These are phyloP conservation scores for Octodonta nipae DNA, from an alignment of 2,888 invertebrate species.

Conservation along the genomic window DNA sequence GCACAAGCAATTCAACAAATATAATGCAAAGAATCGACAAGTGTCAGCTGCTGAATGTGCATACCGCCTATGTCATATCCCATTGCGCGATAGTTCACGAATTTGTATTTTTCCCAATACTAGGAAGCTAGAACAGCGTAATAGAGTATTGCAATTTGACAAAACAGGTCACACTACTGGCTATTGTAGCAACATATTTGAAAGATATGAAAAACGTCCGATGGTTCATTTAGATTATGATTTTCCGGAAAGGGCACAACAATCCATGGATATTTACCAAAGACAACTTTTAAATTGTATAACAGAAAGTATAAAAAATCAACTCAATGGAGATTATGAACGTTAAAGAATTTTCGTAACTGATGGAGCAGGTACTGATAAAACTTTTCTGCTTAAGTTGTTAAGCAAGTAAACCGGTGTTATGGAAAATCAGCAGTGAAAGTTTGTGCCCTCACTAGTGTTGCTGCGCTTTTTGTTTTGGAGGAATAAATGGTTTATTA, in stretches of 20 bases:
- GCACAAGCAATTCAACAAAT: slow-evolving; percentile 16
- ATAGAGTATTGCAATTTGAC: slow-evolving; percentile 4
- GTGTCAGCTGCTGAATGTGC: slow-evolving; percentile 22
- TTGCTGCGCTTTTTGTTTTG: slow-evolving; percentile 2
- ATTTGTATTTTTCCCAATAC: slow-evolving; percentile 3
- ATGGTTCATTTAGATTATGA: slow-evolving; percentile 1
- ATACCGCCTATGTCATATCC: slow-evolving; percentile 16
- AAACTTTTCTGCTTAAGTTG: slow-evolving; percentile 2
- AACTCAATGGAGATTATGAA: not conserved
- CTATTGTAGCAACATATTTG: slow-evolving; percentile 4
- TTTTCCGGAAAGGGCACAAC: not conserved
- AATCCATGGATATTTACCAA: slow-evolving; percentile 4
- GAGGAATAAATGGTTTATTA: slow-evolving; percentile 3
- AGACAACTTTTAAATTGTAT: slow-evolving; percentile 3
- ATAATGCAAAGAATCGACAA: slow-evolving; percentile 17
- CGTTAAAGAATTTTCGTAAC: slow-evolving; percentile 3
- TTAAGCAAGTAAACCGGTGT: slow-evolving; percentile 5
- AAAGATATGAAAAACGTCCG: slow-evolving; percentile 5
- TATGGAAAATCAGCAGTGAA: slow-evolving; percentile 4
- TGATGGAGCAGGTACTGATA: slow-evolving; percentile 1
- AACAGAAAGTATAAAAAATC: slow-evolving; percentile 5
- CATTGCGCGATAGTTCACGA: slow-evolving; percentile 3
- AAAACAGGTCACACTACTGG: slow-evolving; percentile 2
- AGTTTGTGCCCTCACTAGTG: slow-evolving; percentile 4
- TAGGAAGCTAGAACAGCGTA: slow-evolving; percentile 3